Percentiles rank a stretch among this genome's conserved stretches.
Evolutionary conservation across 2,797 vertebrate species (phyloP).

Genomic region (Enteromius argenteus): DNA sequence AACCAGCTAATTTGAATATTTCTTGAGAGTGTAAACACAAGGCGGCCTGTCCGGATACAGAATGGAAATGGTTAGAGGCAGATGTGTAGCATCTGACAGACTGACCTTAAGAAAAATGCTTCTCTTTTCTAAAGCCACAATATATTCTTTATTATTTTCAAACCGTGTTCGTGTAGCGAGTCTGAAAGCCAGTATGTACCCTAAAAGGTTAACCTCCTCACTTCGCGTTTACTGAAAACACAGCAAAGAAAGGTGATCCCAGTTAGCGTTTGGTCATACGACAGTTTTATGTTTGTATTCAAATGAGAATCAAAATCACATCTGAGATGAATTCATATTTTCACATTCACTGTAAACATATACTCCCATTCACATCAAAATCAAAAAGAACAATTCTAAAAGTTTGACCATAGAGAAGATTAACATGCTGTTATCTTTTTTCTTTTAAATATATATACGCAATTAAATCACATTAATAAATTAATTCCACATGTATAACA

Average conservation of each 20-base stretch:
- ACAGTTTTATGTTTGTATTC: conserved; percentile 61
- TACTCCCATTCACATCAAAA: conserved; percentile 62
- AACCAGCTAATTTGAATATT: conserved; percentile 24
- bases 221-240: conserved; percentile 44
- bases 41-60: not conserved
- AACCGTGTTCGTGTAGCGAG: conserved; percentile 7
- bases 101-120: conserved; percentile 4
- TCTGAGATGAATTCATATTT: conserved; percentile 61
- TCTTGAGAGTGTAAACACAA: conserved; percentile 26
- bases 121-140: conserved; percentile 12
- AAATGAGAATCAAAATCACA: conserved; percentile 63
- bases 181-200: not conserved
- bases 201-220: conserved; percentile 25
- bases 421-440: conserved; percentile 61
- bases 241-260: conserved; percentile 46
- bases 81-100: conserved; percentile 23
- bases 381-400: conserved; percentile 57
- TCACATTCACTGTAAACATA: conserved; percentile 66
- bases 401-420: conserved; percentile 63
- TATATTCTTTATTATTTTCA: conserved; percentile 29
- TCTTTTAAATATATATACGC: conserved; percentile 58
- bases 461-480: conserved; percentile 64
- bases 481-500: conserved; percentile 59
- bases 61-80: conserved; percentile 5
- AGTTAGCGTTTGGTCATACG: conserved; percentile 46